Evolutionary conservation across 2,113 vertebrate species (phyloP).

Genomic region (Oreochromis tanganicae): DNA sequence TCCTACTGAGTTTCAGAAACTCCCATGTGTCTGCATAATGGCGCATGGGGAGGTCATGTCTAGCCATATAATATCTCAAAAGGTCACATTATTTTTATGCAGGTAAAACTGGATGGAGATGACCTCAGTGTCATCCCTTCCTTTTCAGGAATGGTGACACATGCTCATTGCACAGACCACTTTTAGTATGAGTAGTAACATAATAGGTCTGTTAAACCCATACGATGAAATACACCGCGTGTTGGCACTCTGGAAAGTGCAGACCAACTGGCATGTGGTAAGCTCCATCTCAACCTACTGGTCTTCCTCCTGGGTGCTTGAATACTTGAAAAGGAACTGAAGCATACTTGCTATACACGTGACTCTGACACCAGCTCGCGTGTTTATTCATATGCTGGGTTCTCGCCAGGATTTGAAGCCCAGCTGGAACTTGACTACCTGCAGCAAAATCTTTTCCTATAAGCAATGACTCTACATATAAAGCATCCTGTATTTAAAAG

Average conservation of each 20-base stretch:
- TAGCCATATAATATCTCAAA: not conserved
- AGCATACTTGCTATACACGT: not conserved
- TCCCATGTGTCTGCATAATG: not conserved
- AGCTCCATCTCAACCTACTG: not conserved
- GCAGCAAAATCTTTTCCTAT: not conserved
- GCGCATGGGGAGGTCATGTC: not conserved
- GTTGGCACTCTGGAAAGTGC: not conserved
- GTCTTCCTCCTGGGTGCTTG: not conserved
- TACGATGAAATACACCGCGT: not conserved
- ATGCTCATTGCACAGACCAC: not conserved
- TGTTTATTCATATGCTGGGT: not conserved
- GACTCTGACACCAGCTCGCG: accelerated
- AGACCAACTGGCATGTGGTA: not conserved
- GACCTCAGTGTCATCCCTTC: not conserved
- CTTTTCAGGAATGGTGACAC: not conserved
- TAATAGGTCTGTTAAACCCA: not conserved
- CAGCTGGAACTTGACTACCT: not conserved
- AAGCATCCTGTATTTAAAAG: not conserved
- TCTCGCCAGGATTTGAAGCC: accelerated
- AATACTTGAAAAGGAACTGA: not conserved
- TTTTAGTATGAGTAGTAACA: not conserved
- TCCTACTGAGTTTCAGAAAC: not conserved
- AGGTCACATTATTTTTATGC: not conserved
- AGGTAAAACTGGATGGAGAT: not conserved
- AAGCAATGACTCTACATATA: not conserved